phyloP scores from a whole-genome alignment of 2,888 invertebrate genomes.

The Magallana nippona region DNA sequence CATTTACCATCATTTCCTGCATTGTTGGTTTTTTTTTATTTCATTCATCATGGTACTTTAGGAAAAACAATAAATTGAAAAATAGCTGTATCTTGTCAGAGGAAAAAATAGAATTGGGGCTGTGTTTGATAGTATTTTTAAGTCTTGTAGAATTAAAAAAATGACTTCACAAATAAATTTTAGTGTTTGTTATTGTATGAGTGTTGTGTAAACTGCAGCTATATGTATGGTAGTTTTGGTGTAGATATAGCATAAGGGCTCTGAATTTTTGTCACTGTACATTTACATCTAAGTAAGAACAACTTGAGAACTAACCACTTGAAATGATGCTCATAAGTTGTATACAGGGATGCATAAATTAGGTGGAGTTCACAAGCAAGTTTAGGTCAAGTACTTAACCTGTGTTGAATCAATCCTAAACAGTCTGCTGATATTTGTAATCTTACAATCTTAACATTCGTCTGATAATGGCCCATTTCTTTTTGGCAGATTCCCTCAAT shows the following conservation, averaged over 20 bases:
- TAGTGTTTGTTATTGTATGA: too few species aligned
- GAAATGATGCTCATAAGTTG: conserved; percentile 1
- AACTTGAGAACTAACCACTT: background rate
- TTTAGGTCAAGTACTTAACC: conserved; percentile 14
- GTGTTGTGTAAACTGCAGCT: too few species aligned
- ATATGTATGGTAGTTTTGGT: too few species aligned
- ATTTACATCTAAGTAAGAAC: background rate
- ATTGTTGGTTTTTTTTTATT: too few species aligned
- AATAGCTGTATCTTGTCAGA: too few species aligned
- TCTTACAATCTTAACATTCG: conserved; percentile 5
- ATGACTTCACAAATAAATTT: too few species aligned
- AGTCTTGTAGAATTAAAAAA: too few species aligned
- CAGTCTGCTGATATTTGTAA: background rate
- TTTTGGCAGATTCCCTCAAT: background rate
- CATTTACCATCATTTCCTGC: too few species aligned
- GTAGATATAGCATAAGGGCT: background rate
- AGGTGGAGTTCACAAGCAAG: background rate
- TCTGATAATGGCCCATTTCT: background rate
- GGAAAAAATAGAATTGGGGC: too few species aligned
- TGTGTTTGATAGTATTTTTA: too few species aligned
- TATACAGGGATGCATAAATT: background rate
- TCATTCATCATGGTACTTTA: too few species aligned
- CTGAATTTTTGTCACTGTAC: background rate
- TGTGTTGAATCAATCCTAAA: background rate
- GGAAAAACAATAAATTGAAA: too few species aligned